Conservation (phyloP, 2,888 invertebrate genomes). For the Glaucopsyche alexis region DNA sequence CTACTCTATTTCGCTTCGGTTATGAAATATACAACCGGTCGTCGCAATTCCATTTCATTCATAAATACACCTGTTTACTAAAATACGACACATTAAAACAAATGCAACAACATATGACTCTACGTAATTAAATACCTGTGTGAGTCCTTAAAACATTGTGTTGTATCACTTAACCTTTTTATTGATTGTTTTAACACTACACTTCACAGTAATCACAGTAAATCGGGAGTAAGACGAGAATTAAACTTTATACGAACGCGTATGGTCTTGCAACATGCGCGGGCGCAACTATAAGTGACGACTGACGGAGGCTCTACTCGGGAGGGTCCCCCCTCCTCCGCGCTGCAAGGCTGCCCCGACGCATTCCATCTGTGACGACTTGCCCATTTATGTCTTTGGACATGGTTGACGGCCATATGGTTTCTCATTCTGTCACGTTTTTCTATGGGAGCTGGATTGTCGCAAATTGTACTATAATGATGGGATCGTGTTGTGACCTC, state of each 20-base stretch:
- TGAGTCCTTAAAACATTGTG: background rate
- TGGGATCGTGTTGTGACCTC: slow-evolving; percentile 22
- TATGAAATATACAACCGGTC: slow-evolving; percentile 63
- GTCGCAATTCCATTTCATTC: slow-evolving; percentile 54
- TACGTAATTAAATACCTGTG: background rate
- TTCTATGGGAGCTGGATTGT: slow-evolving; percentile 59
- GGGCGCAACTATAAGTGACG: slow-evolving; percentile 55
- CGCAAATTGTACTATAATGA: slow-evolving; percentile 53
- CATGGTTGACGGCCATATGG: slow-evolving; percentile 77
- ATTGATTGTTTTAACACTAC: background rate
- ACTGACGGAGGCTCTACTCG: slow-evolving; percentile 63
- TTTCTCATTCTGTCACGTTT: slow-evolving; percentile 56
- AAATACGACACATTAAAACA: background rate
- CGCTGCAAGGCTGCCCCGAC: slow-evolving; percentile 59
- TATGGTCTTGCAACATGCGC: slow-evolving; percentile 57
- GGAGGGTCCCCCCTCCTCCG: slow-evolving; percentile 44
- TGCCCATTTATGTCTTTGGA: slow-evolving; percentile 79
- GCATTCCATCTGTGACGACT: slow-evolving; percentile 76
- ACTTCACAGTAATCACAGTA: slow-evolving; percentile 1
- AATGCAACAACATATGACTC: no score
- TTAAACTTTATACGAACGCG: background rate
- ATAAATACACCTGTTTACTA: slow-evolving; percentile 54
- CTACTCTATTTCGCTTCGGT: slow-evolving; percentile 52
- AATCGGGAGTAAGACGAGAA: background rate
- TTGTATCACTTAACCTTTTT: background rate